Evolutionary conservation across 2,113 vertebrate genomes (phyloP).

Genomic region (Rhinichthys klamathensis): DNA sequence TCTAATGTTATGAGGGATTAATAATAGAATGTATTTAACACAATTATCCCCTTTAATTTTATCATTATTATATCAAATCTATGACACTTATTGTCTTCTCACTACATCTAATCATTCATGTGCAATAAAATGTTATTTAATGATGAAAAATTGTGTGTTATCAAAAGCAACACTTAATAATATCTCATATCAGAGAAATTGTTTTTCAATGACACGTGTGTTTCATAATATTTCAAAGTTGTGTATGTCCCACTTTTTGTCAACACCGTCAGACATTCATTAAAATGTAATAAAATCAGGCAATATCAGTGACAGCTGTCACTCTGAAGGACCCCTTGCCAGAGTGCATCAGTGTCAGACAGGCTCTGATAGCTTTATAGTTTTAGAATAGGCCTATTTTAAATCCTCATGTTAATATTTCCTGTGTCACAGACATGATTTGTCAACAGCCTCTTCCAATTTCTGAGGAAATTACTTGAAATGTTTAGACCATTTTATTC

Average conservation of each 20-base stretch:
- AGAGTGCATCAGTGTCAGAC: not conserved
- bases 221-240: not conserved
- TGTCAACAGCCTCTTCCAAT: not conserved
- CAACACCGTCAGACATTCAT: not conserved
- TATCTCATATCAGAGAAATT: not conserved
- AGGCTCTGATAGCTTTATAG: too few relatives aligned
- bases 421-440: not conserved
- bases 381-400: not conserved
- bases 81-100: too few relatives aligned
- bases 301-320: not conserved
- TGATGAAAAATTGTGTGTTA: too few relatives aligned
- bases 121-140: too few relatives aligned
- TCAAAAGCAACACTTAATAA: too few relatives aligned
- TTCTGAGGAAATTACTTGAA: not conserved
- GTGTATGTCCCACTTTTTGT: not conserved
- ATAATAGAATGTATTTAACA: too few relatives aligned
- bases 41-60: too few relatives aligned
- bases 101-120: too few relatives aligned
- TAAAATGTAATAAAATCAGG: too few relatives aligned
- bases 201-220: not conserved
- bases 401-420: slow-evolving; percentile 1
- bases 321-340: not conserved
- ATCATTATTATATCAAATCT: too few relatives aligned
- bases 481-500: not conserved
- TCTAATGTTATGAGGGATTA: too few relatives aligned